These are phyloP conservation scores for Drosophila monieri DNA, from an alignment of 2,888 invertebrate genomes.

Conservation along the genomic window DNA sequence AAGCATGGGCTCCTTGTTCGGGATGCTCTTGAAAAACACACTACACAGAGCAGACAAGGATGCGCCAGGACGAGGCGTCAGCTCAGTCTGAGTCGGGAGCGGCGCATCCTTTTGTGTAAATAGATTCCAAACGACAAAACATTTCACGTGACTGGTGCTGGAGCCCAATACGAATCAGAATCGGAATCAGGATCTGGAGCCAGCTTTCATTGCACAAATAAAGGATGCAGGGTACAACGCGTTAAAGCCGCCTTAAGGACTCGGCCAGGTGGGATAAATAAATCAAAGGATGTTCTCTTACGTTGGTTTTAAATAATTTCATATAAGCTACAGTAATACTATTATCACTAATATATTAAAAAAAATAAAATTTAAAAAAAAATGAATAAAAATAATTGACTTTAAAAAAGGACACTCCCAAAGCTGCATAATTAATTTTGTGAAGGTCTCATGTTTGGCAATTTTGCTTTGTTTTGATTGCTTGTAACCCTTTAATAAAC, in stretches of 20 bases:
- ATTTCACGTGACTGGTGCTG: constrained; percentile 65
- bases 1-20: constrained; percentile 32
- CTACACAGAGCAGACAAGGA: constrained; percentile 9
- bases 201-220: not conserved
- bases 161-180: not conserved
- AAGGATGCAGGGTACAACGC: not conserved
- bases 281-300: too few relatives aligned
- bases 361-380: not conserved
- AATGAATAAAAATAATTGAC: not conserved
- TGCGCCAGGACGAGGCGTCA: not conserved
- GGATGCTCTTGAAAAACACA: constrained; percentile 66
- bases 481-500: not conserved
- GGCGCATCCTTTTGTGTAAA: constrained; percentile 69
- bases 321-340: too few relatives aligned
- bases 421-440: not conserved
- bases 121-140: constrained; percentile 82
- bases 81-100: constrained; percentile 12
- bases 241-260: not conserved
- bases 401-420: not conserved
- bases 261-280: not conserved
- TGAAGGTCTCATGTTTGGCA: not conserved
- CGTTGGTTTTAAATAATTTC: too few relatives aligned
- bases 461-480: not conserved
- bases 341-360: too few relatives aligned
- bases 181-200: not conserved